Percentiles rank a stretch among this genome's conserved stretches.
Evolutionary conservation across 2,113 vertebrate species (phyloP).

Genomic region (Indicator indicator): DNA sequence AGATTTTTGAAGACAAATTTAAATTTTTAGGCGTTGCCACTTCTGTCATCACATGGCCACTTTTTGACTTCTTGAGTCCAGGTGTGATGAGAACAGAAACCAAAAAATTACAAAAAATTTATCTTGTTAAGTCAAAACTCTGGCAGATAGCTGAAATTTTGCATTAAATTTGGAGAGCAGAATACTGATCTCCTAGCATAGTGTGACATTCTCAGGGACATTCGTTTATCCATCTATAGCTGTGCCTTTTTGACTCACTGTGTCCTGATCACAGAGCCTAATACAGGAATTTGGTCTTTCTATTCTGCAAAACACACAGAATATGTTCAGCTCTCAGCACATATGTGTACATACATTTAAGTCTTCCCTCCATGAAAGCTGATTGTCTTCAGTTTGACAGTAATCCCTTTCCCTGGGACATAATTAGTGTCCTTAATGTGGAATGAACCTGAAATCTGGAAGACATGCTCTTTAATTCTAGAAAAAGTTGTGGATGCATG

Average conservation of each 20-base stretch:
- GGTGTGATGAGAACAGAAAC: background rate
- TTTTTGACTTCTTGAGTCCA: background rate
- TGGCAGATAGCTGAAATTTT: background rate
- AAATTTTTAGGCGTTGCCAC: background rate
- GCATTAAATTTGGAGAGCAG: background rate
- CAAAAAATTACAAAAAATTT: background rate
- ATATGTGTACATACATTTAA: background rate
- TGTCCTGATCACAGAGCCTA: background rate
- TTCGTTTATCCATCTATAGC: background rate
- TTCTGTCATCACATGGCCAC: background rate
- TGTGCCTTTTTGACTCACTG: background rate
- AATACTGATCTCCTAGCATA: background rate
- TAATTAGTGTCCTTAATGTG: background rate
- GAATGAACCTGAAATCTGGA: conserved; percentile 16
- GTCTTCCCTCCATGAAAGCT: background rate
- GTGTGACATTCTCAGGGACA: background rate
- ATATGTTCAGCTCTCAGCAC: background rate
- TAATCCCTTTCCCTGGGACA: conserved; percentile 2
- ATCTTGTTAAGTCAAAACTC: background rate
- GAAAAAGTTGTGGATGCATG: background rate
- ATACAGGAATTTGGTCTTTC: background rate
- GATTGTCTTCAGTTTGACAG: conserved; percentile 21
- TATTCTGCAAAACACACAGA: background rate
- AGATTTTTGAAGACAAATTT: background rate
- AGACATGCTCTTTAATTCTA: background rate